These are phyloP conservation scores for Vanacampus margaritifer DNA, from an alignment of 2,113 vertebrate species.

Conservation along the genomic window DNA sequence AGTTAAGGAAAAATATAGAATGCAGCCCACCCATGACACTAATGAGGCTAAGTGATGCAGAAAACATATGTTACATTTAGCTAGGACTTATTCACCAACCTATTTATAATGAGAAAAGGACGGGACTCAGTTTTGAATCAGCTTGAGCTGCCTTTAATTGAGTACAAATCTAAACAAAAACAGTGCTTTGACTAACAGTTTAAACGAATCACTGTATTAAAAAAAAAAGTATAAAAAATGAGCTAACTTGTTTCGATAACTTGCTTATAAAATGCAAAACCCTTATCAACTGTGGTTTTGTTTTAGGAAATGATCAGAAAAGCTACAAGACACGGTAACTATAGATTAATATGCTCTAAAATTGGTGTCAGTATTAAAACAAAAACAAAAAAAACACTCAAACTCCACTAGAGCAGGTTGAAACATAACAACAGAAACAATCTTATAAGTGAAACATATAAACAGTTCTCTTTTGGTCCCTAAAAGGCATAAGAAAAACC, in stretches of 20 bases:
- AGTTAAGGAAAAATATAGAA: no score
- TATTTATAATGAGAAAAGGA: neutral
- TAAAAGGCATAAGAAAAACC: constrained; percentile 4
- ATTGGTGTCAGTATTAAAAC: neutral
- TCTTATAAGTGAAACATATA: constrained; percentile 47
- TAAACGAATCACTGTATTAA: constrained; percentile 22
- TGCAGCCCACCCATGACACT: no score
- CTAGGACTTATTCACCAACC: neutral
- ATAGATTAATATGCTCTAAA: constrained; percentile 40
- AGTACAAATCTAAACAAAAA: constrained; percentile 42
- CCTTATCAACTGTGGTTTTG: neutral
- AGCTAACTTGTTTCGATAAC: neutral
- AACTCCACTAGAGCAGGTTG: constrained; percentile 9
- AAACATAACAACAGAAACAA: constrained; percentile 31
- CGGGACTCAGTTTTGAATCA: constrained; percentile 19
- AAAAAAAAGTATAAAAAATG: neutral
- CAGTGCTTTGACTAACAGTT: constrained; percentile 31
- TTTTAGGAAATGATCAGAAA: neutral
- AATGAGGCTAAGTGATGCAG: no score
- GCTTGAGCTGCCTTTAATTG: constrained; percentile 47
- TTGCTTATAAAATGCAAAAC: constrained; percentile 1
- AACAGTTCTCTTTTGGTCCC: constrained; percentile 46
- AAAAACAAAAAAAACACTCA: neutral
- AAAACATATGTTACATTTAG: no score
- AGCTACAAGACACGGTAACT: neutral